Evolutionary conservation across 1,140 invertebrate species (phyloP).

Genomic region (Euwallacea similis): DNA sequence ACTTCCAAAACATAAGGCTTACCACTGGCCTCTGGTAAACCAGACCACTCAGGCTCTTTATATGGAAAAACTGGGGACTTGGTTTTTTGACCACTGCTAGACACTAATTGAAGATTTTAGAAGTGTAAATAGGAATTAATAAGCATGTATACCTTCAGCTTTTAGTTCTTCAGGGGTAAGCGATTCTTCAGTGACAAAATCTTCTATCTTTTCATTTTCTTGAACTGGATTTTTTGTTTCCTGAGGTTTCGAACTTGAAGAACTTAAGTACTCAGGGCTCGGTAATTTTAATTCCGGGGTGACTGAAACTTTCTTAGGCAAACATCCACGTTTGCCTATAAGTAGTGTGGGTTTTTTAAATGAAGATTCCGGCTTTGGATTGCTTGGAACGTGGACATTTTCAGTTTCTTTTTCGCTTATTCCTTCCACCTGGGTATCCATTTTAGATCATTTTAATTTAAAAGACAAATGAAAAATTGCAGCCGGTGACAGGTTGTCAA

Average conservation of each 20-base stretch:
- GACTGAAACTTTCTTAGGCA: conserved; percentile 45
- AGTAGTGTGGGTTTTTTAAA: conserved; percentile 52
- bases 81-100: conserved; percentile 24
- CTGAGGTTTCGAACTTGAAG: background rate
- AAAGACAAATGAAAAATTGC: too few relatives aligned
- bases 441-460: too few relatives aligned
- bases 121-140: background rate
- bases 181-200: background rate
- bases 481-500: too few relatives aligned
- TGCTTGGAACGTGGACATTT: too few relatives aligned
- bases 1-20: conserved; percentile 71
- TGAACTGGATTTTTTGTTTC: background rate
- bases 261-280: background rate
- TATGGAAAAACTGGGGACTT: conserved; percentile 60
- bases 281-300: conserved; percentile 1
- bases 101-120: background rate
- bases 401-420: too few relatives aligned
- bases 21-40: conserved; percentile 59
- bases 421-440: too few relatives aligned
- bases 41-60: conserved; percentile 76
- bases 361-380: background rate
- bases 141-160: background rate
- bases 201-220: background rate
- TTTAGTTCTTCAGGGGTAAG: background rate
- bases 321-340: conserved; percentile 51